Base-by-base conservation (phyloP, 2,888 invertebrate species). In the Meandrusa payeni region DNA sequence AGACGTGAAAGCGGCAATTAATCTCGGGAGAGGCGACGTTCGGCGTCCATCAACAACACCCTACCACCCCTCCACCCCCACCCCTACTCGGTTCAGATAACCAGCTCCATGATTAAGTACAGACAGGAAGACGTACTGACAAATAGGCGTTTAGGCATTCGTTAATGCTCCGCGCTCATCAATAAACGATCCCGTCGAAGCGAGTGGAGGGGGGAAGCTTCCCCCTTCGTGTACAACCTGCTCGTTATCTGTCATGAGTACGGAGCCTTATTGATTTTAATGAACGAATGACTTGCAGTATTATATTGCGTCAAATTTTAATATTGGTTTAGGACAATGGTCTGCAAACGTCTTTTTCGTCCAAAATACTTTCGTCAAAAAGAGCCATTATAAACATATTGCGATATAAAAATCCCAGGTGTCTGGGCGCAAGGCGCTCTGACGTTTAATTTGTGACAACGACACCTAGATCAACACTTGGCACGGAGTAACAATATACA, bases 71-170 rank as follows among this genome's bases (percentile, higher is more conserved):
- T 31, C 43, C 36, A 27, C 41, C 48, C 55, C 55, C 55, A 57
- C 41, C 43, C 52, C 52, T 52, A 56, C 61, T 49, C 45, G 46
- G 54, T 63, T 65, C 68, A 70, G 73, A 77, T 77, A 77, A 76
- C 72, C 70, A 56, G 71, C 68, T 69, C 76, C 75, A 83, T 86
- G 86, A 86, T 86, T 87, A 83, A 85, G 77, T 76, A 75, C 71
- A 81, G 82, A 76, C 83, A 76, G 83, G 77, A 81, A 87, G 86
- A 82, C 79, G 76, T 81, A 83, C 82, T 83, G 85, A 86, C 86
- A 83, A 86, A 86, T 86, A 86, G 83, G 80, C 82, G 75, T 76
- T 86, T 78, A 75, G 83, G 86, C 78, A 86, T 86, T 82, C 73
- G 82, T 83, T 85, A 85, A 86, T 85, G 85, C 68, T 59, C 61